phyloP scores from a whole-genome alignment of 1,140 invertebrate genomes.

The Neuroterus valhalla region DNA sequence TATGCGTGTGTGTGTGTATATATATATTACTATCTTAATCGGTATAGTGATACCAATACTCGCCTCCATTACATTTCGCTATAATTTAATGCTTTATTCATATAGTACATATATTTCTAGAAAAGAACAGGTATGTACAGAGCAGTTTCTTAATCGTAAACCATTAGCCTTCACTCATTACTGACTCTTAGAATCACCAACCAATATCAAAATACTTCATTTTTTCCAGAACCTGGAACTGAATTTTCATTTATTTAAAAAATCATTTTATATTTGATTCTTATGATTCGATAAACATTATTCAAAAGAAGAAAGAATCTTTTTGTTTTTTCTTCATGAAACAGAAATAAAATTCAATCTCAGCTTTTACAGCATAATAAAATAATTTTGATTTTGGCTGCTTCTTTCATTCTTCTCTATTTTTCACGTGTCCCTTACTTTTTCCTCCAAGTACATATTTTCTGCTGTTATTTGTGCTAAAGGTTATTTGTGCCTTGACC shows the following conservation, averaged over 20 bases:
- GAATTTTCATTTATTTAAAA: conserved; percentile 29
- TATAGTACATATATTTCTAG: conserved; percentile 52
- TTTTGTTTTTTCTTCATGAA: too few relatives aligned
- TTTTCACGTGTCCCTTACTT: conserved; percentile 34
- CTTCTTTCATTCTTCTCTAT: conserved; percentile 1
- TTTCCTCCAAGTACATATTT: conserved; percentile 37
- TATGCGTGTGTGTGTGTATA: conserved; percentile 28
- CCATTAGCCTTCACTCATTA: conserved; percentile 54
- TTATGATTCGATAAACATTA: too few relatives aligned
- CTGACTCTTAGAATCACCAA: conserved; percentile 34
- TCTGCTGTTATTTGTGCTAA: conserved; percentile 68
- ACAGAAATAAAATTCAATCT: too few relatives aligned
- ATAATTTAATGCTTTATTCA: conserved; percentile 50
- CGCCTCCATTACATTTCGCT: conserved; percentile 51
- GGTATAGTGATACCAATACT: conserved; percentile 32
- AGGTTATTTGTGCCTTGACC: conserved; percentile 69
- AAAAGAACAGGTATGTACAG: conserved; percentile 60
- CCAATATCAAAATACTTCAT: conserved; percentile 32
- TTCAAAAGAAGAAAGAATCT: too few relatives aligned
- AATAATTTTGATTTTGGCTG: conserved; percentile 35
- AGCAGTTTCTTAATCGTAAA: conserved; percentile 54
- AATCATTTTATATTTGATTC: too few relatives aligned
- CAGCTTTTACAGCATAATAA: too few relatives aligned
- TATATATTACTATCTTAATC: conserved; percentile 27
- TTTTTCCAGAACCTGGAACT: conserved; percentile 35